Evolutionary conservation across 1,140 invertebrate species (phyloP), one percentile per base, ranked within the genome.

Genomic region (Drosophila insularis): DNA sequence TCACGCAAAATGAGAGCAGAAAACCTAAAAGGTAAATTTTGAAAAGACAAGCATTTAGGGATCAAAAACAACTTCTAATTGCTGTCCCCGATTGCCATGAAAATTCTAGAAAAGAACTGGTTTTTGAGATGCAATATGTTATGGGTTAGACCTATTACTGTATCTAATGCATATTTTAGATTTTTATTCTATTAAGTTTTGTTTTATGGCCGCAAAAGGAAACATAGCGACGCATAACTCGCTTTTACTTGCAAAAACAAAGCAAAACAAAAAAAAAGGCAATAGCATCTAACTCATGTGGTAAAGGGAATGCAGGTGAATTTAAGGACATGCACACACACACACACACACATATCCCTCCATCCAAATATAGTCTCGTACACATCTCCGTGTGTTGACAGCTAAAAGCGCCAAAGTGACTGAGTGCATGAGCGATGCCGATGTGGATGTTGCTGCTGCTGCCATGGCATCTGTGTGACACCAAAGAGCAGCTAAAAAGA

Each of bases 371-470:
- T 35, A 35, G 32, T 37, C 35, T 37, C 35, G 2, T 11, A 21
- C n/a, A 5, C 55, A 39, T 55, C 17, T 65, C n/a, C 58, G 62
- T 71, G 70, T 81, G 75, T 73, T 86, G 79, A 89, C 79, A 79
- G 69, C 74, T 82, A 71, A 80, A 82, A 82, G 79, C 82, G 79
- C 64, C 80, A 87, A 87, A 86, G 82, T 86, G 82, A 87, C 82
- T 81, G 78, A 74, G 79, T 77, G 74, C 69, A 77, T 75, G 77
- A 85, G 74, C 54, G 73, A 32, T 66, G 17, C 17, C 62, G 27
- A 27, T 27, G 79, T 21, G 64, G 70, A 37, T 37, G 43, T 50
- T 50, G 43, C 43, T 50, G 43, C 7, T 10, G 17, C 39, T 66
- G 17, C 17, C 62, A 76, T 27, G 65, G 71, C 78, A 78, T 85